A percentile compares a stretch with the other conserved stretches of the same genome.
Evolutionary conservation across 2,888 invertebrate genomes (phyloP).

Genomic region (Scelioninae gen. 2): DNA sequence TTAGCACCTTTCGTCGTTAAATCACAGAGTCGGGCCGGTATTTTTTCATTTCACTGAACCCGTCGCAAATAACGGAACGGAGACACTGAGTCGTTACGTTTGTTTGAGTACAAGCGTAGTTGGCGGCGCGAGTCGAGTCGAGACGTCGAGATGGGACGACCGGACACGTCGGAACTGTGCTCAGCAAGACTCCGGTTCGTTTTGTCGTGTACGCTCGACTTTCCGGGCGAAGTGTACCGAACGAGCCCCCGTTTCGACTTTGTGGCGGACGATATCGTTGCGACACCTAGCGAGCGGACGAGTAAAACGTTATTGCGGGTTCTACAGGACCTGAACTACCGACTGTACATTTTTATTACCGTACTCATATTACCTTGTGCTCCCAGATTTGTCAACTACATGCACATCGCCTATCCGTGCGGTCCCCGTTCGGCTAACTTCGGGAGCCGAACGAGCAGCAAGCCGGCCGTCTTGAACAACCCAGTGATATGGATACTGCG

Average conservation of each 20-base stretch:
- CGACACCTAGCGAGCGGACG: slow-evolving; percentile 23
- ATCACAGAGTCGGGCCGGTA: slow-evolving; percentile 18
- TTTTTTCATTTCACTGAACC: slow-evolving; percentile 24
- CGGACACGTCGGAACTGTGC: slow-evolving; percentile 47
- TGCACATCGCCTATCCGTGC: too few relatives aligned
- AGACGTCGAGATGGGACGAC: slow-evolving; percentile 39
- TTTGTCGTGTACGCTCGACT: slow-evolving; percentile 43
- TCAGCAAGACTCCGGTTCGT: slow-evolving; percentile 38
- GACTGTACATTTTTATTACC: too few relatives aligned
- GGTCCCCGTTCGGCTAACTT: too few relatives aligned
- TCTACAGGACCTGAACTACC: neutral
- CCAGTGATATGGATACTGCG: too few relatives aligned
- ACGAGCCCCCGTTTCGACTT: slow-evolving; percentile 19
- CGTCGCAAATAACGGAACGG: neutral
- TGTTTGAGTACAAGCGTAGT: slow-evolving; percentile 16
- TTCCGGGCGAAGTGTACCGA: slow-evolving; percentile 35
- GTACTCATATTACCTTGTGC: too few relatives aligned
- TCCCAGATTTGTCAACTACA: too few relatives aligned
- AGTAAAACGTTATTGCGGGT: neutral
- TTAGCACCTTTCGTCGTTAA: neutral
- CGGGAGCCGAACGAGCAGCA: too few relatives aligned
- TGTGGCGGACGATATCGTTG: neutral
- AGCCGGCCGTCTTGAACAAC: too few relatives aligned
- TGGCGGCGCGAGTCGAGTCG: slow-evolving; percentile 5
- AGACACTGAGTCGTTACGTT: slow-evolving; percentile 12